Base-by-base conservation (phyloP, 2,113 vertebrate species). In the Eublepharis macularius region DNA sequence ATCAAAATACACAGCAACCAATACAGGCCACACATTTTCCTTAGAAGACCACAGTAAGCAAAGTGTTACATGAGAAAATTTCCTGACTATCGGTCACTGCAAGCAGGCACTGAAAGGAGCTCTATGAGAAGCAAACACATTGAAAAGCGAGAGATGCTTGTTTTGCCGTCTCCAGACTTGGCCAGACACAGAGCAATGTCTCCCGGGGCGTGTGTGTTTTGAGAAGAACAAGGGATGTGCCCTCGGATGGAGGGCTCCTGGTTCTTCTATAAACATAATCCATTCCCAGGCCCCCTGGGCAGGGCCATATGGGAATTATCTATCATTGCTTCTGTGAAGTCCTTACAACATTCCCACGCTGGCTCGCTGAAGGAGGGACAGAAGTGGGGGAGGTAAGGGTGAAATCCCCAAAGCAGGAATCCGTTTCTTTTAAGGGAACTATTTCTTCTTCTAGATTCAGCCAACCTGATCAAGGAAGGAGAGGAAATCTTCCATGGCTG, bases 261-360 rank as follows among this genome's bases (percentile, higher is more conserved):
- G 39, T 79, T 80, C 76, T 32, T 85, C 51, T 73, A 9, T 85
- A 85, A 85, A 85, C 83, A 85, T 3, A 60, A 51, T 73, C 68
- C 49, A 47, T 79, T 85, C 76, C 84, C 84, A 85, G 76, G 84
- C 68, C 41, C 77, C 66, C 21, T 63, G 51, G 49, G n/a, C 76
- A 73, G 76, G 39, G 16, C 66, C 76, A 72, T 70, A n/a, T 80
- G 84, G 49, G 54, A 54, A 69, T 85, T 79, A 85, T 85, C 66
- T 79, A 79, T 79, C 66, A 16, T 68, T 60, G 39, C 68, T 79
- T 36, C 76, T 85, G 60, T 72, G 36, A 73, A 17, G n/a, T 10
- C 26, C 5, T n/a, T 39, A 60, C 49, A 26, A 36, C 57, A 49
- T 85, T 85, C 76, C 47, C 76, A 80, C 24, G 84, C 76, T 57